Conservation (phyloP, 2,113 vertebrate species). For the Nesoenas mayeri region DNA sequence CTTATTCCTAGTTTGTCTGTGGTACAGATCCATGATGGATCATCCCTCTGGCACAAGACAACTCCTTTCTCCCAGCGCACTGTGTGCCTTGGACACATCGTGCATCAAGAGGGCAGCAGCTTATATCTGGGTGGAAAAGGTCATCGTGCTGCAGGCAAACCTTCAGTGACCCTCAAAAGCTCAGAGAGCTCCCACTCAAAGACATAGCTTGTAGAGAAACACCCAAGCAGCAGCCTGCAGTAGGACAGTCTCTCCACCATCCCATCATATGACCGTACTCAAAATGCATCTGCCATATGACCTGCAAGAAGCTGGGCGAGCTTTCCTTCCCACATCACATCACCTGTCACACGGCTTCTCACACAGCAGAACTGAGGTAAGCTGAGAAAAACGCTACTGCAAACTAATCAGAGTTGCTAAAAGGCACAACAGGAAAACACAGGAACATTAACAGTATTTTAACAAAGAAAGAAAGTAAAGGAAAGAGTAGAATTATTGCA, state of each 20-base stretch:
- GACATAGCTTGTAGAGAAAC: background rate
- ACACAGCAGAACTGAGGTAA: background rate
- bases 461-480: background rate
- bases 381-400: background rate
- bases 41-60: background rate
- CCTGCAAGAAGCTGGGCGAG: background rate
- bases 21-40: background rate
- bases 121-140: background rate
- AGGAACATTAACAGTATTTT: background rate
- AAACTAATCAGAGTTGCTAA: background rate
- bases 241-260: background rate
- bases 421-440: background rate
- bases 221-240: background rate
- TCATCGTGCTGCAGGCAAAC: background rate
- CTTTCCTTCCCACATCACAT: background rate
- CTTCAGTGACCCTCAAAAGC: background rate
- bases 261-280: background rate
- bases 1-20: background rate
- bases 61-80: background rate
- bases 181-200: background rate
- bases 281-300: background rate
- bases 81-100: background rate
- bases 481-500: background rate
- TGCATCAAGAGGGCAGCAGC: fast-evolving
- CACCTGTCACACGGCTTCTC: background rate